phyloP scores from a whole-genome alignment of 2,888 invertebrate genomes.

The Silvanus unidentatus region DNA sequence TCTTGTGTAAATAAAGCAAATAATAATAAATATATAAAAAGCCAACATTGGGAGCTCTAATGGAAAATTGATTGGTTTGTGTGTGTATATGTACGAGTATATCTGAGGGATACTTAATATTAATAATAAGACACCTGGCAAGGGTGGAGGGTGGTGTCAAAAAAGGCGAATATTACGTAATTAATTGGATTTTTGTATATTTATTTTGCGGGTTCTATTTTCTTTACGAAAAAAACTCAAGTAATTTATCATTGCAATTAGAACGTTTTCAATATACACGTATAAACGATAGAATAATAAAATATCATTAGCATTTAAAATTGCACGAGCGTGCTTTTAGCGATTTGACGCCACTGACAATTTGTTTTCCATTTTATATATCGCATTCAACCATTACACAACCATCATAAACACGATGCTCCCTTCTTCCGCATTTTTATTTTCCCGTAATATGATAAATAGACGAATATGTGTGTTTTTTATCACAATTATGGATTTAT shows the following conservation, averaged over 20 bases:
- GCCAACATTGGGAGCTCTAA: constrained; percentile 34
- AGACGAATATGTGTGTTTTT: constrained; percentile 21
- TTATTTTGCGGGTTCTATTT: neutral
- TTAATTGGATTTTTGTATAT: neutral
- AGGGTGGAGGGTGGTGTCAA: constrained; percentile 13
- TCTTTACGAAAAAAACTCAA: neutral
- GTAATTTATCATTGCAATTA: no score
- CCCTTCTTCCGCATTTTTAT: constrained; percentile 29
- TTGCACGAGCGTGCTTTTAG: no score
- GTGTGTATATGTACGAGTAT: constrained; percentile 16
- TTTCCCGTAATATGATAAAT: neutral
- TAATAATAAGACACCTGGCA: constrained; percentile 34
- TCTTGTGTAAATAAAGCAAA: constrained; percentile 27
- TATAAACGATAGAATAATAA: no score
- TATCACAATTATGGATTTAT: neutral
- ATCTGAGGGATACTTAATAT: no score
- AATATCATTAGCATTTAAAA: no score
- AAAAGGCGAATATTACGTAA: neutral
- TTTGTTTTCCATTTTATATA: constrained; percentile 26
- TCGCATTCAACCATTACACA: constrained; percentile 37
- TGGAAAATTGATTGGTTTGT: constrained; percentile 35
- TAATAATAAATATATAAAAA: constrained; percentile 26
- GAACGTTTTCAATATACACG: no score
- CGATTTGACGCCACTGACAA: no score
- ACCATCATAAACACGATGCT: constrained; percentile 29